phyloP scores from a whole-genome alignment of 2,113 vertebrate species.

The Lagopus muta region DNA sequence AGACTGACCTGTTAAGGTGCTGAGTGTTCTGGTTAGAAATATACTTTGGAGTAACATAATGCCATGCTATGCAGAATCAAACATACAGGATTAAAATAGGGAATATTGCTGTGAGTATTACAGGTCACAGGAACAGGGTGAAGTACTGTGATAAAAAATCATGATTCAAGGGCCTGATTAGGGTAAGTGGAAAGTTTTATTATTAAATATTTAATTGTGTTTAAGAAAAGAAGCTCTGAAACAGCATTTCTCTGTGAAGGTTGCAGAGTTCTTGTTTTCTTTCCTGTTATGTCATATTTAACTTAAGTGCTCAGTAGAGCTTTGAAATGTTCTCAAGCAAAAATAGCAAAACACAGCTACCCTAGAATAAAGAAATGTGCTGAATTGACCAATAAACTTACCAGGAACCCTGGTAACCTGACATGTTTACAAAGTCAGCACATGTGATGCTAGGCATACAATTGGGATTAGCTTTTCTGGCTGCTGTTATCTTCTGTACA shows the following conservation, averaged over 20 bases:
- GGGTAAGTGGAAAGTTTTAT: background rate
- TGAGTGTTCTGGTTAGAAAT: background rate
- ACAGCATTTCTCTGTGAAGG: background rate
- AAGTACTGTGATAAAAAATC: background rate
- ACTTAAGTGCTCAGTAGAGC: background rate
- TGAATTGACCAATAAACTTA: background rate
- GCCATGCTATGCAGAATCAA: background rate
- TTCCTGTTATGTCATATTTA: background rate
- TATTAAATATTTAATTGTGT: background rate
- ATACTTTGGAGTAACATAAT: too few species aligned
- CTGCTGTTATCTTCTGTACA: background rate
- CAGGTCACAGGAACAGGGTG: background rate
- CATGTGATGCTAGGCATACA: fast-evolving
- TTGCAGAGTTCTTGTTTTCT: background rate
- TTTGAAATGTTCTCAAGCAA: background rate
- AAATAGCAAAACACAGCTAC: background rate
- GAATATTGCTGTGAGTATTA: background rate
- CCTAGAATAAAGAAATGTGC: background rate
- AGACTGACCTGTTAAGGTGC: background rate
- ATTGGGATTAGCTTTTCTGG: background rate
- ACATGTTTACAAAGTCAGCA: background rate
- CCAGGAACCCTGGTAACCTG: background rate
- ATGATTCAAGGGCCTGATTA: fast-evolving
- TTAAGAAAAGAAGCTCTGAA: background rate
- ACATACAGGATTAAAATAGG: background rate